Evolutionary conservation across 2,888 invertebrate genomes (phyloP).

Genomic region (Parthenolecanium corni): DNA sequence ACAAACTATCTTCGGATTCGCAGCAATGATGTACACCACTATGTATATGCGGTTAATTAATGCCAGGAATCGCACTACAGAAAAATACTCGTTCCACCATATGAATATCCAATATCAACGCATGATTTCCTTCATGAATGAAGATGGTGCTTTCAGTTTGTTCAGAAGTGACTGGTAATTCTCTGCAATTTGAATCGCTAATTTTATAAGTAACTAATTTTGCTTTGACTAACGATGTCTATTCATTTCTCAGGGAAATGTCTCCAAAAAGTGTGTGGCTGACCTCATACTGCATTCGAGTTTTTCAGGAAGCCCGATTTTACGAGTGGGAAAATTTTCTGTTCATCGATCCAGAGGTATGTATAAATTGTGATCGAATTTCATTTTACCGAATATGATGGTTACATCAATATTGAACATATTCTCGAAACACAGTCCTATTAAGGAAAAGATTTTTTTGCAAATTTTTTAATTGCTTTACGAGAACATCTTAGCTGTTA

Average conservation of each 20-base stretch:
- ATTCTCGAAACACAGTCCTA: too few species aligned
- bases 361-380: not conserved
- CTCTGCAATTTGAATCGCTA: too few species aligned
- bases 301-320: conserved; percentile 83
- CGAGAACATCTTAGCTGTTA: too few species aligned
- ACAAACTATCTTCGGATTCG: conserved; percentile 93
- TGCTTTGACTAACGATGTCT: not conserved
- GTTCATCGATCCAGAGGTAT: conserved; percentile 79
- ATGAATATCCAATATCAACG: conserved; percentile 84
- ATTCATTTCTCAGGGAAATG: conserved; percentile 52
- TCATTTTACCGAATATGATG: too few species aligned
- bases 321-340: conserved; percentile 96
- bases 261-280: conserved; percentile 81
- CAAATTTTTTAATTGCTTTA: too few species aligned
- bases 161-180: conserved; percentile 82
- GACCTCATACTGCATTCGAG: conserved; percentile 78
- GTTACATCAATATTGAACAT: too few species aligned
- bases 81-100: conserved; percentile 68
- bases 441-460: too few species aligned
- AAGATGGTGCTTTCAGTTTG: conserved; percentile 78
- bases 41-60: conserved; percentile 83
- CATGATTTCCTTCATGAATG: conserved; percentile 80
- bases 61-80: conserved; percentile 70
- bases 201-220: not conserved
- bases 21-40: conserved; percentile 81